Evolutionary conservation across 2,888 invertebrate species (phyloP).

Genomic region (Cheilosia vulpina): DNA sequence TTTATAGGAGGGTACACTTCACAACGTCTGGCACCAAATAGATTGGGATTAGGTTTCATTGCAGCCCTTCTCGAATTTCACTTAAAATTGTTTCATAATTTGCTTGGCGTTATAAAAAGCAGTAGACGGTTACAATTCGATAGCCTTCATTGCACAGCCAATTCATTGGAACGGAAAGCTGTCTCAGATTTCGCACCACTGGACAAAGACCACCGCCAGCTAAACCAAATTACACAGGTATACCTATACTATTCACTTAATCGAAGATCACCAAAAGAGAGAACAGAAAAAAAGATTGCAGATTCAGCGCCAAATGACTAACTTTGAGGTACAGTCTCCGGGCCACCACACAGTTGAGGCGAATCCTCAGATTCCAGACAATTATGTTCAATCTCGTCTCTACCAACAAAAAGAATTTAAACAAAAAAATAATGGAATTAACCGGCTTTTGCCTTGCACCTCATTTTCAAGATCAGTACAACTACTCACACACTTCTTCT

Average conservation of each 20-base stretch:
- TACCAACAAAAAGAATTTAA: slow-evolving; percentile 22
- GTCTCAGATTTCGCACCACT: slow-evolving; percentile 57
- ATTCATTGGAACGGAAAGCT: slow-evolving; percentile 50
- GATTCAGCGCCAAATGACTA: slow-evolving; percentile 29
- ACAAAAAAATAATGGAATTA: slow-evolving; percentile 1
- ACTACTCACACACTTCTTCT: slow-evolving; percentile 43
- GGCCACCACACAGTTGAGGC: background rate
- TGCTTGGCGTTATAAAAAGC: slow-evolving; percentile 14
- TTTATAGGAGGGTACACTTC: background rate
- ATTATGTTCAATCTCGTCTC: slow-evolving; percentile 10
- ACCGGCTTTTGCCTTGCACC: slow-evolving; percentile 52
- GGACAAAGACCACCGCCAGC: background rate
- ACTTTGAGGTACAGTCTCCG: slow-evolving; percentile 64
- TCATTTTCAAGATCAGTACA: slow-evolving; percentile 35
- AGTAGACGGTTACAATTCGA: slow-evolving; percentile 28
- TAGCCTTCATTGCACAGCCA: slow-evolving; percentile 26
- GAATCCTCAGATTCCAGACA: slow-evolving; percentile 4
- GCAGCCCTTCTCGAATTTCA: slow-evolving; percentile 31
- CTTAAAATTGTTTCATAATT: background rate
- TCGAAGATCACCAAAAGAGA: slow-evolving; percentile 27
- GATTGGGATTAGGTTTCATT: slow-evolving; percentile 8
- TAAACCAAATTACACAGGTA: background rate
- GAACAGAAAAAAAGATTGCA: slow-evolving; percentile 9
- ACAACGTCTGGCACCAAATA: background rate
- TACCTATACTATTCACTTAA: background rate